Evolutionary conservation across 2,888 invertebrate species (phyloP).

Genomic region (Drosophila paracracens): DNA sequence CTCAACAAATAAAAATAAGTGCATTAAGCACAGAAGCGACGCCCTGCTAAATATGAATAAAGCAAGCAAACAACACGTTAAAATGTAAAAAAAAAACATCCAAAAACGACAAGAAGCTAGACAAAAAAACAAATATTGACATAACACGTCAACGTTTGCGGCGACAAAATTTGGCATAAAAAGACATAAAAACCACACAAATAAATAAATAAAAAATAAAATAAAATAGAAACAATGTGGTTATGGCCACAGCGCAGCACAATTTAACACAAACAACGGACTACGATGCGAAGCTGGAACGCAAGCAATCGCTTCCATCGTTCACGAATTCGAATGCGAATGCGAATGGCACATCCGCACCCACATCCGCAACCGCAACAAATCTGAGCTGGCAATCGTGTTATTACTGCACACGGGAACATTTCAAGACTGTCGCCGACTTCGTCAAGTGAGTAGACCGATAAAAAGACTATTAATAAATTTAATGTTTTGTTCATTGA

Average conservation of each 20-base stretch:
- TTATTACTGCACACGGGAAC: constrained; percentile 87
- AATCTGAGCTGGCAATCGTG: constrained; percentile 87
- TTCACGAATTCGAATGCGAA: constrained; percentile 4
- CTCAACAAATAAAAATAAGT: constrained; percentile 7
- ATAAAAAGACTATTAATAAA: background rate
- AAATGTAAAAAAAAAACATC: constrained; percentile 35
- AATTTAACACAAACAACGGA: constrained; percentile 34
- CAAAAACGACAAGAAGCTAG: constrained; percentile 13
- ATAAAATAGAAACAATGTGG: constrained; percentile 64
- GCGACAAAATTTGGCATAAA: constrained; percentile 19
- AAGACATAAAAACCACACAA: constrained; percentile 5
- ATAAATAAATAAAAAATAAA: constrained; percentile 12
- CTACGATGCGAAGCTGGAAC: constrained; percentile 24
- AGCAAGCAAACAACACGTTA: background rate
- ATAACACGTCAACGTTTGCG: constrained; percentile 75
- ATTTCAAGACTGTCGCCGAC: constrained; percentile 87
- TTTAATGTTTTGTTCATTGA: background rate
- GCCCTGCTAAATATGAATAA: constrained; percentile 1
- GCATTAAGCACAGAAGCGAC: background rate
- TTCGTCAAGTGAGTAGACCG: constrained; percentile 87
- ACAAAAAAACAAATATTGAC: constrained; percentile 66
- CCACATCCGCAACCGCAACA: background rate
- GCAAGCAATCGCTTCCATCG: constrained; percentile 57
- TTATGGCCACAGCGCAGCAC: constrained; percentile 73
- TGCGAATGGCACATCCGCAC: constrained; percentile 1